A percentile compares a stretch with the other conserved stretches of the same genome.
Evolutionary conservation across 2,888 invertebrate species (phyloP).

Genomic region (Thyatira batis): DNA sequence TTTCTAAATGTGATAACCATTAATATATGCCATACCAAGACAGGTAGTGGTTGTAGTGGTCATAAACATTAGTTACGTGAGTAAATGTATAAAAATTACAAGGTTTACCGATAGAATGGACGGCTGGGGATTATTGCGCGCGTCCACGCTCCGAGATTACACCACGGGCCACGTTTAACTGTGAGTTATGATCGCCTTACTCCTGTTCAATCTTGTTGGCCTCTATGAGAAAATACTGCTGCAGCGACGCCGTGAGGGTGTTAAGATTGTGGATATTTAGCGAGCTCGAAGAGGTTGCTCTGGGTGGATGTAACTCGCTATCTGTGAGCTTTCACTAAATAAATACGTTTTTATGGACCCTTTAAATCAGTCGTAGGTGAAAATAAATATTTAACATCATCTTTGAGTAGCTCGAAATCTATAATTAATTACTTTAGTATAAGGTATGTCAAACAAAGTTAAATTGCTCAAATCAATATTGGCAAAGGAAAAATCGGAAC

Average conservation of each 20-base stretch:
- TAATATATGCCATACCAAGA: not conserved
- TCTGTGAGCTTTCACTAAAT: not conserved
- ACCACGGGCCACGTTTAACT: conserved; percentile 68
- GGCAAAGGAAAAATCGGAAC: conserved; percentile 18
- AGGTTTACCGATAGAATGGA: conserved; percentile 58
- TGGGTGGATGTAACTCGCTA: conserved; percentile 11
- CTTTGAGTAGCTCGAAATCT: not conserved
- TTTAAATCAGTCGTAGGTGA: no score
- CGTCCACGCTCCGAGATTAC: conserved; percentile 71
- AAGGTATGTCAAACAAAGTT: conserved; percentile 12
- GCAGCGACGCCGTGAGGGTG: conserved; percentile 56
- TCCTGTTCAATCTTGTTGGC: conserved; percentile 72
- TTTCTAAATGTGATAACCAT: no score
- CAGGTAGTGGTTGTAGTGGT: not conserved
- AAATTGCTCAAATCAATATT: conserved; percentile 19
- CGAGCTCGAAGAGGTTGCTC: conserved; percentile 13
- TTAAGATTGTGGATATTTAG: conserved; percentile 55
- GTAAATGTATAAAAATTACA: conserved; percentile 61
- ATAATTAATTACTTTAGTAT: not conserved
- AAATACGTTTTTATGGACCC: not conserved
- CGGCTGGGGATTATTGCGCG: conserved; percentile 67
- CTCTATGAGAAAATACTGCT: conserved; percentile 78
- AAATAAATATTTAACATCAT: no score
- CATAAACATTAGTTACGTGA: conserved; percentile 1
- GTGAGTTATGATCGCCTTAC: conserved; percentile 77